Conservation (phyloP, 2,113 vertebrate species). For the Acinonyx jubatus region DNA sequence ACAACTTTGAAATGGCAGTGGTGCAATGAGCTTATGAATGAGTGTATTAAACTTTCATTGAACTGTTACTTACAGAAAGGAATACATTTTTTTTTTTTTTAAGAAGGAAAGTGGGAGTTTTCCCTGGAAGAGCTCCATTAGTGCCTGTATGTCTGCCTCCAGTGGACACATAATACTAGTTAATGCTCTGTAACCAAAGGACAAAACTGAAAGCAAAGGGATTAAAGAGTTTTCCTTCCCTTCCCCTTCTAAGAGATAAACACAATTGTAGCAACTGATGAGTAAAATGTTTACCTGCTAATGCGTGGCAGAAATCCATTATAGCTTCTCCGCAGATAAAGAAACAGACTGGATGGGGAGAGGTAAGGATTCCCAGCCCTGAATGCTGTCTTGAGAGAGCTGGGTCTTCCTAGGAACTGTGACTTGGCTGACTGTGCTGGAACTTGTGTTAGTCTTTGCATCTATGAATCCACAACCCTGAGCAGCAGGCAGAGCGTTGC, state of each 20-base stretch:
- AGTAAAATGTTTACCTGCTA: conserved; percentile 70
- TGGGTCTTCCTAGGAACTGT: not conserved
- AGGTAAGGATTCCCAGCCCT: not conserved
- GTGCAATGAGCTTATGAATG: not conserved
- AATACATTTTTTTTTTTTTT: conserved; percentile 59
- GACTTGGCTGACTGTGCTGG: not conserved
- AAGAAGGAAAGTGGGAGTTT: conserved; percentile 59
- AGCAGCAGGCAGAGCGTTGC: not conserved
- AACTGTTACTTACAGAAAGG: conserved; percentile 71
- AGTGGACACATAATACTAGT: conserved; percentile 72
- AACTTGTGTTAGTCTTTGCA: not conserved
- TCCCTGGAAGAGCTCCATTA: conserved; percentile 70
- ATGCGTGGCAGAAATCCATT: not conserved
- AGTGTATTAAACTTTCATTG: conserved; percentile 59
- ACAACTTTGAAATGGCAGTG: not conserved
- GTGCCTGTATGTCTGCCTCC: conserved; percentile 65
- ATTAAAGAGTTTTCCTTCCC: conserved; percentile 68
- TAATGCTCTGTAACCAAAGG: conserved; percentile 61
- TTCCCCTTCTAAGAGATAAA: conserved; percentile 65
- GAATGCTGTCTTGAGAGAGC: not conserved
- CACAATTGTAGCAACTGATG: conserved; percentile 64
- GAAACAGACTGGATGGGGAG: not conserved
- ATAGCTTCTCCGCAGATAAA: conserved; percentile 10
- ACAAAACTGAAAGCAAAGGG: conserved; percentile 69
- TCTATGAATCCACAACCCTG: not conserved